These are phyloP conservation scores for Dryobotodes eremita DNA, from an alignment of 2,888 invertebrate species.

Conservation along the genomic window DNA sequence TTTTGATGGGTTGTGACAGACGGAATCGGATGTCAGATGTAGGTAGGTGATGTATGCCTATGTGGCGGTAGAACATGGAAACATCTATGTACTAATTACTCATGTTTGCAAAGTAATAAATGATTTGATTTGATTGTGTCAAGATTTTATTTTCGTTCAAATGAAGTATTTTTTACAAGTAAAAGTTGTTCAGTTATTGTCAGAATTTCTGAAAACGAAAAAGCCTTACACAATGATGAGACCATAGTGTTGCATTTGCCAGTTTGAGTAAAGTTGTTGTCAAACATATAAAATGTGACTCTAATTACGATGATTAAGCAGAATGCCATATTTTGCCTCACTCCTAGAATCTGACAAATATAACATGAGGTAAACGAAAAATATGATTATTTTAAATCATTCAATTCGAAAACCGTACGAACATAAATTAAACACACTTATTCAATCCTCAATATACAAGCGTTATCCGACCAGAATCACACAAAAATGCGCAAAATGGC, in stretches of 20 bases:
- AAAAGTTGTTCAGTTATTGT: not conserved
- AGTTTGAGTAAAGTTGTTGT: not conserved
- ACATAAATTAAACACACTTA: slow-evolving; percentile 22
- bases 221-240: not conserved
- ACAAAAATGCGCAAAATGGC: slow-evolving; percentile 52
- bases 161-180: not conserved
- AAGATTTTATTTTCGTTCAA: not conserved
- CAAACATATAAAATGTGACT: not conserved
- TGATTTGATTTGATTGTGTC: not conserved
- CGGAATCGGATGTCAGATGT: not conserved
- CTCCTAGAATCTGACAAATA: not conserved
- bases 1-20: slow-evolving; percentile 45
- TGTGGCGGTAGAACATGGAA: too few relatives aligned
- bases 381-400: not conserved
- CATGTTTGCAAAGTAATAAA: too few relatives aligned
- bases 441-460: slow-evolving; percentile 22
- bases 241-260: not conserved
- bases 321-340: not conserved
- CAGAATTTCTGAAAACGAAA: too few relatives aligned
- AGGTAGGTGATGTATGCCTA: too few relatives aligned
- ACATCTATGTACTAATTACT: too few relatives aligned
- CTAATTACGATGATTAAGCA: not conserved
- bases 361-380: not conserved
- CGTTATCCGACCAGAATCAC: slow-evolving; percentile 32
- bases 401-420: not conserved